Evolutionary conservation across 2,113 vertebrate genomes (phyloP).

Genomic region (Craseonycteris thonglongyai): DNA sequence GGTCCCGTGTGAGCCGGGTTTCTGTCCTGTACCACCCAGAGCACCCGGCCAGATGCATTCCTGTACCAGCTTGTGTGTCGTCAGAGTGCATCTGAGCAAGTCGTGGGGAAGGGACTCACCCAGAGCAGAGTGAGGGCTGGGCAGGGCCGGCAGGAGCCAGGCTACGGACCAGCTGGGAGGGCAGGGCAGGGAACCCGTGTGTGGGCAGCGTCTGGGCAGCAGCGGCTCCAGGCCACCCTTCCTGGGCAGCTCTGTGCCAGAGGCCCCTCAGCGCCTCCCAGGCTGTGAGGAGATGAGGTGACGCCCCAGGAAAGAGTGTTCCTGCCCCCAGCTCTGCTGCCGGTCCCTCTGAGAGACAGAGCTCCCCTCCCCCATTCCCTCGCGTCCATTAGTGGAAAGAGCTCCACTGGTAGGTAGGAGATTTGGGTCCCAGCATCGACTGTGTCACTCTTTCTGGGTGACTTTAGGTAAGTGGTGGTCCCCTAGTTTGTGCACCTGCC

Average conservation of each 20-base stretch:
- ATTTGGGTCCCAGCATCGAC: not conserved
- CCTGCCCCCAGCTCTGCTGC: not conserved
- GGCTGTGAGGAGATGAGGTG: not conserved
- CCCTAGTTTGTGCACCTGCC: not conserved
- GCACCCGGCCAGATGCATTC: accelerated
- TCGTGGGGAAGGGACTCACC: accelerated
- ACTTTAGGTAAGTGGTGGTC: not conserved
- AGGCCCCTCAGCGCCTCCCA: not conserved
- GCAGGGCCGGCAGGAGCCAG: not conserved
- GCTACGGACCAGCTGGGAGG: not conserved
- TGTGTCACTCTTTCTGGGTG: not conserved
- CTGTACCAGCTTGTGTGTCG: too few relatives aligned
- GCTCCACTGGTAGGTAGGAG: not conserved
- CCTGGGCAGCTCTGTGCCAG: accelerated
- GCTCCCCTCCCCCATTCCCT: too few relatives aligned
- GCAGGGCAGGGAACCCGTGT: not conserved
- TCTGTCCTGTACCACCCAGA: not conserved
- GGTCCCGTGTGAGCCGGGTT: not conserved
- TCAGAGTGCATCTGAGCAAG: not conserved
- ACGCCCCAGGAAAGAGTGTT: not conserved
- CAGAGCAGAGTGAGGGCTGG: not conserved
- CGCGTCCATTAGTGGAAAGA: not conserved
- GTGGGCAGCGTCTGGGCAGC: not conserved
- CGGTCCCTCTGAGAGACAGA: not conserved
- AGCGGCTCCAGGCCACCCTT: not conserved